These are phyloP conservation scores for Drosophila picticornis DNA, from an alignment of 2,888 invertebrate genomes.

Conservation along the genomic window DNA sequence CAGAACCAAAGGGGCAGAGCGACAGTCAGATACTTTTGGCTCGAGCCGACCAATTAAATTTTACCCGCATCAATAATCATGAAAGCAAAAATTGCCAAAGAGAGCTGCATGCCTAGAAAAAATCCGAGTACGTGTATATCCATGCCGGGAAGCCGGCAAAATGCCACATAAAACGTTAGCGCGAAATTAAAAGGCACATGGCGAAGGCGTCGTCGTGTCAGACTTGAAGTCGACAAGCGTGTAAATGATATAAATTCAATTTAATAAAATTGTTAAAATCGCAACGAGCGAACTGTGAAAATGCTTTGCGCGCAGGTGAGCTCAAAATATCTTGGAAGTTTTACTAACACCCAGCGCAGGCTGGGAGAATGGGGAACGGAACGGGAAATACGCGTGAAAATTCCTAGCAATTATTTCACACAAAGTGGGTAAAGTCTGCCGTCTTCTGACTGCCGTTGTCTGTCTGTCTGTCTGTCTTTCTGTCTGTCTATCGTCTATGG, in stretches of 20 bases:
- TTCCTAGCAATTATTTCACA: conserved; percentile 81
- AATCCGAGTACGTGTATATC: conserved; percentile 34
- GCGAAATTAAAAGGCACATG: conserved; percentile 71
- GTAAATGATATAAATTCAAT: conserved; percentile 84
- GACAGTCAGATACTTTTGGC: conserved; percentile 46
- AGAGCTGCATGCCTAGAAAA: conserved; percentile 40
- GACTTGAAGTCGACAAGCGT: conserved; percentile 81
- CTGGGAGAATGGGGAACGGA: conserved; percentile 29
- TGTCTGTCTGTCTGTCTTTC: conserved; percentile 9
- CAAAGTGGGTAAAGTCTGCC: conserved; percentile 66
- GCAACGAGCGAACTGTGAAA: conserved; percentile 78
- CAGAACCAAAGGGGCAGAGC: conserved; percentile 1
- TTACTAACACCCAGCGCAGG: conserved; percentile 38
- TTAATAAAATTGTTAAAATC: conserved; percentile 85
- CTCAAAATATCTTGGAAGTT: conserved; percentile 75
- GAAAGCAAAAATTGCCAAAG: conserved; percentile 80
- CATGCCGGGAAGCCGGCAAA: conserved; percentile 48
- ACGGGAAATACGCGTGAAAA: conserved; percentile 81
- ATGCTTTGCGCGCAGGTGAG: conserved; percentile 81
- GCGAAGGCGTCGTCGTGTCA: conserved; percentile 39
- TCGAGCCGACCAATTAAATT: conserved; percentile 81
- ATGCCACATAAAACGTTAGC: conserved; percentile 78
- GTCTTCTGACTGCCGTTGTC: conserved; percentile 12
- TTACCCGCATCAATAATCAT: conserved; percentile 83
- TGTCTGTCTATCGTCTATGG: conserved; percentile 34